Conservation (phyloP, 2,888 invertebrate species). For the Balanococcus diminutus region DNA sequence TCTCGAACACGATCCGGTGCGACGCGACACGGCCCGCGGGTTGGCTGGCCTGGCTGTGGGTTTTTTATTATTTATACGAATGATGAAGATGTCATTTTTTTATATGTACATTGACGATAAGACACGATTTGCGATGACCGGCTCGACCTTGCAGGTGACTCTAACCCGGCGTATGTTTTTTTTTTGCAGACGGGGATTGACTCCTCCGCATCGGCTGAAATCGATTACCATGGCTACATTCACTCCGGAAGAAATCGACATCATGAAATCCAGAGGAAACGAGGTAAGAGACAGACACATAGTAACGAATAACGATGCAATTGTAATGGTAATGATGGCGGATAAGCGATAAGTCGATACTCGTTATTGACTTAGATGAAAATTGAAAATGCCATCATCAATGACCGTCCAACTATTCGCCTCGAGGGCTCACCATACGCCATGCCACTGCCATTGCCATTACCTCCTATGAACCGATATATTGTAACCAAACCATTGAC, state of each 20-base stretch:
- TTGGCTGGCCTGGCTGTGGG: not conserved
- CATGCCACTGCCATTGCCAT: too few relatives aligned
- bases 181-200: conserved; percentile 88
- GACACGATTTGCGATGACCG: not conserved
- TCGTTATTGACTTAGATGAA: not conserved
- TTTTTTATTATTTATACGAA: not conserved
- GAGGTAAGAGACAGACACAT: conserved; percentile 67
- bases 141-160: not conserved
- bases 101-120: not conserved
- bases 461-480: not conserved
- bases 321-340: too few relatives aligned
- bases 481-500: not conserved
- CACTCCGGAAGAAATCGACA: conserved; percentile 91
- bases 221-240: conserved; percentile 99
- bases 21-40: not conserved
- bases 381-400: not conserved
- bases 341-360: too few relatives aligned
- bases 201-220: conserved; percentile 97
- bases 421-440: not conserved
- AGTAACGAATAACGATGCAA: too few relatives aligned
- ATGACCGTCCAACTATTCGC: conserved; percentile 12
- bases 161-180: conserved; percentile 2
- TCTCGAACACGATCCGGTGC: not conserved
- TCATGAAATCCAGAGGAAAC: conserved; percentile 87
- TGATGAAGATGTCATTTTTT: not conserved